Evolutionary conservation across 1,140 invertebrate species (phyloP).

Genomic region (Bombus picipes): DNA sequence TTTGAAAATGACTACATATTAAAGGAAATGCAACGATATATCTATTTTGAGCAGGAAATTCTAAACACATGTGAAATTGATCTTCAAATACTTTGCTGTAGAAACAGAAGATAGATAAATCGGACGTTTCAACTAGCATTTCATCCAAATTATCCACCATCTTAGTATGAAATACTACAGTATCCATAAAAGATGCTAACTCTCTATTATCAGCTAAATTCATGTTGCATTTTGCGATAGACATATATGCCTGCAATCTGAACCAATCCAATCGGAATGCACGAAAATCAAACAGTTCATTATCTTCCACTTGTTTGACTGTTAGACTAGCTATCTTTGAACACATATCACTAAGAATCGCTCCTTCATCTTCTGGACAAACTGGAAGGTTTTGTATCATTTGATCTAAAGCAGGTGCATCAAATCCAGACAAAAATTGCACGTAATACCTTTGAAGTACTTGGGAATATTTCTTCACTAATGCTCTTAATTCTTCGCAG

Average conservation of each 20-base stretch:
- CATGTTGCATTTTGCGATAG: conserved; percentile 91
- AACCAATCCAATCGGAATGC: conserved; percentile 98
- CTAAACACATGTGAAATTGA: conserved; percentile 99
- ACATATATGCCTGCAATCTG: conserved; percentile 96
- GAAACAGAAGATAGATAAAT: conserved; percentile 98
- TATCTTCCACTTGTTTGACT: conserved; percentile 98
- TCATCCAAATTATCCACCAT: conserved; percentile 99
- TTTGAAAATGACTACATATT: conserved; percentile 98
- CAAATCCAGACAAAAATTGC: conserved; percentile 97
- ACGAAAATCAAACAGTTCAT: conserved; percentile 97
- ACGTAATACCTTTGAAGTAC: conserved; percentile 99
- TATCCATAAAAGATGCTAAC: conserved; percentile 96
- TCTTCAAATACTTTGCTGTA: conserved; percentile 98
- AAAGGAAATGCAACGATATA: conserved; percentile 99
- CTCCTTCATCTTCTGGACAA: conserved; percentile 96
- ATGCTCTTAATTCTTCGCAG: conserved; percentile 97
- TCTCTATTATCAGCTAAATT: conserved; percentile 93
- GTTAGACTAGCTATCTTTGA: conserved; percentile 93
- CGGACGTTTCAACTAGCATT: conserved; percentile 97
- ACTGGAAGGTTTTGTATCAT: conserved; percentile 93
- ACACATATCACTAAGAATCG: conserved; percentile 96
- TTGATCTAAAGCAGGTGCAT: conserved; percentile 95
- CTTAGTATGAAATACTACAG: conserved; percentile 97
- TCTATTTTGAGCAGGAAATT: conserved; percentile 98
- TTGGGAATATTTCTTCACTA: conserved; percentile 97